Evolutionary conservation across 2,113 vertebrate genomes (phyloP).

Genomic region (Bos javanicus): DNA sequence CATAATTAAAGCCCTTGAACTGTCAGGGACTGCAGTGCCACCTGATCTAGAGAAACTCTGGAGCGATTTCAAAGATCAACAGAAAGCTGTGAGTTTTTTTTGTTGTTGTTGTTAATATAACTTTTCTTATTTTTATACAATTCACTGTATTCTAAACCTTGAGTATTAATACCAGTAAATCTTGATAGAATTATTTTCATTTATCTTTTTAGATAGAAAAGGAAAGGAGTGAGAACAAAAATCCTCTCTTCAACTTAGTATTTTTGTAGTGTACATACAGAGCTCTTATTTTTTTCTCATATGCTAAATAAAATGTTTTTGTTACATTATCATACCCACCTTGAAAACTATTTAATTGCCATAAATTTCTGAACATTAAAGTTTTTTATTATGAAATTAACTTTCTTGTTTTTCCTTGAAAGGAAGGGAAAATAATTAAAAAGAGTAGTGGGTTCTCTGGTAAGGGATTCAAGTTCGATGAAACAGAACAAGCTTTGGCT

Average conservation of each 20-base stretch:
- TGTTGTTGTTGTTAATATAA: background rate
- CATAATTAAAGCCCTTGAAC: constrained; percentile 97
- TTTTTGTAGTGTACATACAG: background rate
- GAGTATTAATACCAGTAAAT: background rate
- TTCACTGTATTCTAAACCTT: background rate
- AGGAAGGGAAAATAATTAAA: constrained; percentile 97
- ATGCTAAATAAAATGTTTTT: constrained; percentile 19
- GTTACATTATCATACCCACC: background rate
- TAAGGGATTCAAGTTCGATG: constrained; percentile 99
- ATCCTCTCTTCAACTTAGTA: background rate
- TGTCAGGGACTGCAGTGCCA: constrained; percentile 91
- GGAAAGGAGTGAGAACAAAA: constrained; percentile 10
- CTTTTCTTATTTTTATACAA: background rate
- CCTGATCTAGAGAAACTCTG: constrained; percentile 94
- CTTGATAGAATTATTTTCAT: background rate
- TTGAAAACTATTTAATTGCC: constrained; percentile 27
- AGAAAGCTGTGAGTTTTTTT: constrained; percentile 91
- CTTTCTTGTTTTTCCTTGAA: constrained; percentile 55
- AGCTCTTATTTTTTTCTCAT: background rate
- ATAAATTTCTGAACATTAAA: background rate
- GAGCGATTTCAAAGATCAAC: constrained; percentile 96
- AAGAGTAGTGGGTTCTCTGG: constrained; percentile 99
- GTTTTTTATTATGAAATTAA: constrained; percentile 25
- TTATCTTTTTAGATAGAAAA: background rate
- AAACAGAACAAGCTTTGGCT: constrained; percentile 96